Conservation (phyloP, 2,113 vertebrate species). For the Hemicordylus capensis region DNA sequence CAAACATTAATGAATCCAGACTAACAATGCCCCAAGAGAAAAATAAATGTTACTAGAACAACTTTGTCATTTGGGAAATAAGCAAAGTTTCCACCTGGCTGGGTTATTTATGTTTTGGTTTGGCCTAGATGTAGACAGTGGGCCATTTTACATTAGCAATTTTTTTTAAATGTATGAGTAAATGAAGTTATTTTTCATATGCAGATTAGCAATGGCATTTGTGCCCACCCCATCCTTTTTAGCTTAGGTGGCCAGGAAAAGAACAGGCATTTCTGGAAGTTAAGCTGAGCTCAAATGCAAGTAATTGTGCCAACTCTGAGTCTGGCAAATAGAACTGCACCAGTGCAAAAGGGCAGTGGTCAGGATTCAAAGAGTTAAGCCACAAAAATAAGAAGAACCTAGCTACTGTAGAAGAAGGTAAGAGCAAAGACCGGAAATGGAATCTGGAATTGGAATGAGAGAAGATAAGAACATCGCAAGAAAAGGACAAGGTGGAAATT, state of each 20-base stretch:
- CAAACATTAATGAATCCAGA: conserved; percentile 8
- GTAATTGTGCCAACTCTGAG: not conserved
- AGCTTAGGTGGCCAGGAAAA: not conserved
- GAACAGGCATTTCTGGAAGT: not conserved
- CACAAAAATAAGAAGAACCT: not conserved
- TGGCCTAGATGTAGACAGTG: not conserved
- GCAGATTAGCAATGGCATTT: not conserved
- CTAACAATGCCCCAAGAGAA: not conserved
- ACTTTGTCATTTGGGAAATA: not conserved
- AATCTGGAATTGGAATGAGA: not conserved
- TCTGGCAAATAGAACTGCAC: not conserved
- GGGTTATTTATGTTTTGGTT: not conserved
- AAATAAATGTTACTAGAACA: conserved; percentile 6
- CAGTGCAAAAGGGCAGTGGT: not conserved
- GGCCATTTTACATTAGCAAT: not conserved
- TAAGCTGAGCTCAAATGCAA: not conserved
- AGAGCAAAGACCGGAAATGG: not conserved
- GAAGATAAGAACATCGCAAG: not conserved
- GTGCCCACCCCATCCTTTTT: not conserved
- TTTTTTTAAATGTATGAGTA: not conserved
- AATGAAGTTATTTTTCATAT: not conserved
- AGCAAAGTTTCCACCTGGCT: not conserved
- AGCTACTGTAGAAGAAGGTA: not conserved
- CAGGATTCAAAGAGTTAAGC: not conserved
- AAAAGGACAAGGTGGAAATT: not conserved